Evolutionary conservation across 2,888 invertebrate genomes (phyloP).

Genomic region (Ariolimax columbianus): DNA sequence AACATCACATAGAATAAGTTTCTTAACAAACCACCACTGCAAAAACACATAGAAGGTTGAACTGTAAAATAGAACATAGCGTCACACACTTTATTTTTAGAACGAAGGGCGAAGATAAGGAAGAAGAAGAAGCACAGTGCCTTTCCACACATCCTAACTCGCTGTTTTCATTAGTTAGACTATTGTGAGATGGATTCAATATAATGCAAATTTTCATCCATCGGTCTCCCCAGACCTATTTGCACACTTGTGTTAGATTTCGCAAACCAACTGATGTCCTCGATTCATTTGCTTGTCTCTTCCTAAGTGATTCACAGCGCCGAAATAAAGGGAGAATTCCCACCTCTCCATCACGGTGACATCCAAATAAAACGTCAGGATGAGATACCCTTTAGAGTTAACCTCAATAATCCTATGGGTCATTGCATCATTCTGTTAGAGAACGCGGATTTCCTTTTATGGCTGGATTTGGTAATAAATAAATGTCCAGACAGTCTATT

Average conservation of each 20-base stretch:
- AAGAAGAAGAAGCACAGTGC: too few relatives aligned
- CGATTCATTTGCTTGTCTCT: neutral
- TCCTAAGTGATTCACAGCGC: neutral
- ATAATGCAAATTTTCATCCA: too few relatives aligned
- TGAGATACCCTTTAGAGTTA: neutral
- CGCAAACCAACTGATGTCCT: neutral
- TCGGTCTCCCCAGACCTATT: neutral
- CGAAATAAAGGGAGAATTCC: neutral
- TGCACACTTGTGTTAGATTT: neutral
- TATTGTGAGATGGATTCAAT: too few relatives aligned
- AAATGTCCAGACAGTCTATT: neutral
- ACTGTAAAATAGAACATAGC: too few relatives aligned
- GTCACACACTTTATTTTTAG: too few relatives aligned
- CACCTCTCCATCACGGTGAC: neutral
- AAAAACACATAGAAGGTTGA: too few relatives aligned
- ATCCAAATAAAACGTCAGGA: neutral
- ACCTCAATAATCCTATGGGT: neutral
- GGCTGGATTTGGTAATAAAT: neutral
- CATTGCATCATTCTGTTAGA: neutral
- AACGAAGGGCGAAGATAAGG: too few relatives aligned
- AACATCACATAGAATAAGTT: too few relatives aligned
- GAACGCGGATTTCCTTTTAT: neutral
- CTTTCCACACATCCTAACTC: too few relatives aligned
- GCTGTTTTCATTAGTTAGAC: too few relatives aligned
- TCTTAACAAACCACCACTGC: too few relatives aligned